Evolutionary conservation across 2,113 vertebrate genomes (phyloP), one percentile per base, ranked within the genome.

Genomic region (Carassius carassius): DNA sequence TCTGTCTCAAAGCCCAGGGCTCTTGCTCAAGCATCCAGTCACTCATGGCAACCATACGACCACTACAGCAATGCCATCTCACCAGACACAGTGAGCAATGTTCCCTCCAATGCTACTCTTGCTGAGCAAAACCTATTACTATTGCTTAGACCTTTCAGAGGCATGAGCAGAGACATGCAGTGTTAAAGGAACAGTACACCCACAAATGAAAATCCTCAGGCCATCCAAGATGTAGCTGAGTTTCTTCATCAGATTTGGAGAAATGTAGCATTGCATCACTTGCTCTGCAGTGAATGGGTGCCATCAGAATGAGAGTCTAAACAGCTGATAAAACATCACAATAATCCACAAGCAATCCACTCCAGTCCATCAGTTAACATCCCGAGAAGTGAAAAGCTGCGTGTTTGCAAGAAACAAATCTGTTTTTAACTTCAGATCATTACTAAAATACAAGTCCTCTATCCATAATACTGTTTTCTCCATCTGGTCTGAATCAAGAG

Each of bases 311-410:
- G 49, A 51, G 49, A 56, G 54, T 56, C 54, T 19, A 21, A 58
- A 21, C 56, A 21, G 19, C 56, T 58, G 19, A 58, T 58, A 58
- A 58, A 21, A 58, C 17, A 58, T 9, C 17, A 58, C 56, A 58
- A 58, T 56, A 19, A 56, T 56, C 54, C 54, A 56, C 17, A 56
- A 58, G 14, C 2, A 56, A 56, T 56, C 17, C 51, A 19, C 51
- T 58, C 54, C 56, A 21, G 56, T 58, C 19, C 56, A 58, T 58
- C 56, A 58, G 0, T 21, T n/a, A 60, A n/a, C 21, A 11, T 60
- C 21, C 0, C 0, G 6, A 0, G 19, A 21, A n/a, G 3, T 0
- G 0, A 60, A n/a, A 58, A 60, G 8, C 19, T 10, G 56, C 2
- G 0, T n/a, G 19, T n/a, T 60, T n/a, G 7, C 8, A n/a, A 10